phyloP scores from a whole-genome alignment of 2,888 invertebrate species.

The Lithophane leautieri region DNA sequence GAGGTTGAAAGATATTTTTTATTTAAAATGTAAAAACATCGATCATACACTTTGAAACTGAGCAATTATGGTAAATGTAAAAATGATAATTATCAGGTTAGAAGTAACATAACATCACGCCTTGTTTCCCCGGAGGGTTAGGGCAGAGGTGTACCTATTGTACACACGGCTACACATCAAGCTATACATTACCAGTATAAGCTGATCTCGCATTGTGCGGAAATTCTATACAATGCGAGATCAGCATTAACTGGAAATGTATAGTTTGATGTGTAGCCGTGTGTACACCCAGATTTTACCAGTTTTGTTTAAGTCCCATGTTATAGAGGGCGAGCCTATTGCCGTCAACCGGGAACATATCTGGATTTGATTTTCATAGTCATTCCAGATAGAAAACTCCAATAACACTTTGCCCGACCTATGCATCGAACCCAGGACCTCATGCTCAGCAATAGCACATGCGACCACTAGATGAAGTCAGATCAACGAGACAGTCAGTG shows the following conservation, averaged over 20 bases:
- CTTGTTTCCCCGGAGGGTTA: not conserved
- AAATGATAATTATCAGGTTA: not conserved
- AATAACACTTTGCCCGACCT: not conserved
- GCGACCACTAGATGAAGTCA: not conserved
- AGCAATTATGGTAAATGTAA: conserved; percentile 37
- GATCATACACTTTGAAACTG: conserved; percentile 31
- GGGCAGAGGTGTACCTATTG: not conserved
- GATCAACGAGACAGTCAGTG: not conserved
- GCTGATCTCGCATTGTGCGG: too few species aligned
- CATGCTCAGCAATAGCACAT: not conserved
- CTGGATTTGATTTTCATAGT: not conserved
- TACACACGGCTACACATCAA: too few species aligned
- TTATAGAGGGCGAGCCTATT: not conserved
- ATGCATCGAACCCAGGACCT: not conserved
- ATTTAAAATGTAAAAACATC: not conserved
- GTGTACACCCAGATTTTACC: too few species aligned
- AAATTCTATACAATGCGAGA: too few species aligned
- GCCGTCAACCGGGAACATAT: not conserved
- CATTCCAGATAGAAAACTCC: not conserved
- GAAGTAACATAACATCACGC: not conserved
- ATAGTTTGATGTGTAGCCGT: too few species aligned
- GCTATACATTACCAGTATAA: too few species aligned
- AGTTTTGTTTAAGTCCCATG: not conserved
- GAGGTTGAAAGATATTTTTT: conserved; percentile 36
- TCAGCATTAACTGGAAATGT: too few species aligned